Evolutionary conservation across 2,113 vertebrate genomes (phyloP).

Genomic region (Dipodomys merriami): DNA sequence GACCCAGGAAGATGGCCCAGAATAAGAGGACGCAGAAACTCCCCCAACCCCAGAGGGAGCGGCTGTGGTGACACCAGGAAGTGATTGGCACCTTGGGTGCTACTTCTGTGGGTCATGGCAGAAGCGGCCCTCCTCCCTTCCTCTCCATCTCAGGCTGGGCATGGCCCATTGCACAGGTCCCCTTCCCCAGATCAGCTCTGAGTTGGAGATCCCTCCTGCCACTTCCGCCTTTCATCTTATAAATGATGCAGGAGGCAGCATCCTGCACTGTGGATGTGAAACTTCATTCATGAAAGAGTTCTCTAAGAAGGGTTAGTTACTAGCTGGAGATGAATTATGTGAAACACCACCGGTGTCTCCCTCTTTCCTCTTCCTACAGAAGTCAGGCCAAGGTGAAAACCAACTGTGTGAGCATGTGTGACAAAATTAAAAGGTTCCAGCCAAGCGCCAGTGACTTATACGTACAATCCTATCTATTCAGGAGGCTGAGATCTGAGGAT

Average conservation of each 20-base stretch:
- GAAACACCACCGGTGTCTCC: not conserved
- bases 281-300: conserved; percentile 55
- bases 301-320: not conserved
- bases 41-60: conserved; percentile 47
- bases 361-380: not conserved
- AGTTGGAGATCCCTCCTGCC: conserved; percentile 39
- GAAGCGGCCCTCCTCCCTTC: conserved; percentile 39
- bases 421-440: not conserved
- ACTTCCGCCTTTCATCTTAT: conserved; percentile 55
- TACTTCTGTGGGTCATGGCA: conserved; percentile 61
- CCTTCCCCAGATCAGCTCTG: conserved; percentile 25
- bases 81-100: conserved; percentile 56
- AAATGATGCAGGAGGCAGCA: conserved; percentile 37
- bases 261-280: conserved; percentile 39
- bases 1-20: not conserved
- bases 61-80: conserved; percentile 17
- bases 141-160: no score
- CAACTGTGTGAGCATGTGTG: no score
- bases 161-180: not conserved
- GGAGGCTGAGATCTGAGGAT: no score
- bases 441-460: no score
- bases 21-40: not conserved
- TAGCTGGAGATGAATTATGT: not conserved
- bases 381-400: not conserved
- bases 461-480: no score